A percentile compares a stretch with the other conserved stretches of the same genome.
phyloP scores from a whole-genome alignment of 1,140 invertebrate genomes.

The Carposina sasakii region DNA sequence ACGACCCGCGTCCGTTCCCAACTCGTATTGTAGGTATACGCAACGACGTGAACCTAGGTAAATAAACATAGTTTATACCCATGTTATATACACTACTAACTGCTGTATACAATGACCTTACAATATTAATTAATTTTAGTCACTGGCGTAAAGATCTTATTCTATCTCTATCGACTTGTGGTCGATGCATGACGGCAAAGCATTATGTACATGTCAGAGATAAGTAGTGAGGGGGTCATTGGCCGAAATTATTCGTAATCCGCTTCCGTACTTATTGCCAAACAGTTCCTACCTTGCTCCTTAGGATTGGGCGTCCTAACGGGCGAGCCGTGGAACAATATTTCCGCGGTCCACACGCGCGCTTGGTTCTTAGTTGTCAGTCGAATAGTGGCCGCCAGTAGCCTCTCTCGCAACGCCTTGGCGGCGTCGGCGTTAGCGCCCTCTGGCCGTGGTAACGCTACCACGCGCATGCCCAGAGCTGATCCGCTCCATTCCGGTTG shows the following conservation, averaged over 20 bases:
- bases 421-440: slow-evolving; percentile 41
- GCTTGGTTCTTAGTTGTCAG: slow-evolving; percentile 81
- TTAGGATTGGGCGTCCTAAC: slow-evolving; percentile 85
- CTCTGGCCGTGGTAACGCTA: slow-evolving; percentile 82
- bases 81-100: not conserved
- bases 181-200: no score
- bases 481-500: slow-evolving; percentile 93
- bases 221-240: no score
- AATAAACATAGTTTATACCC: not conserved
- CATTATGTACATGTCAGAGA: no score
- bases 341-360: slow-evolving; percentile 88
- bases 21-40: slow-evolving; percentile 91
- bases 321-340: slow-evolving; percentile 90
- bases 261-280: no score
- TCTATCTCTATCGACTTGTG: no score
- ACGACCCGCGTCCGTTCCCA: slow-evolving; percentile 82
- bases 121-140: no score
- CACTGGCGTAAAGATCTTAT: no score
- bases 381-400: slow-evolving; percentile 89
- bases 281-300: slow-evolving; percentile 84
- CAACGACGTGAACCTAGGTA: slow-evolving; percentile 81
- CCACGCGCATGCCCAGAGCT: slow-evolving; percentile 85
- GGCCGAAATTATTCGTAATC: no score
- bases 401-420: slow-evolving; percentile 78
- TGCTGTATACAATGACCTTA: no score